A percentile compares a stretch with the other conserved stretches of the same genome.
Evolutionary conservation across 2,113 vertebrate species (phyloP).

Genomic region (Pogona vitticeps): DNA sequence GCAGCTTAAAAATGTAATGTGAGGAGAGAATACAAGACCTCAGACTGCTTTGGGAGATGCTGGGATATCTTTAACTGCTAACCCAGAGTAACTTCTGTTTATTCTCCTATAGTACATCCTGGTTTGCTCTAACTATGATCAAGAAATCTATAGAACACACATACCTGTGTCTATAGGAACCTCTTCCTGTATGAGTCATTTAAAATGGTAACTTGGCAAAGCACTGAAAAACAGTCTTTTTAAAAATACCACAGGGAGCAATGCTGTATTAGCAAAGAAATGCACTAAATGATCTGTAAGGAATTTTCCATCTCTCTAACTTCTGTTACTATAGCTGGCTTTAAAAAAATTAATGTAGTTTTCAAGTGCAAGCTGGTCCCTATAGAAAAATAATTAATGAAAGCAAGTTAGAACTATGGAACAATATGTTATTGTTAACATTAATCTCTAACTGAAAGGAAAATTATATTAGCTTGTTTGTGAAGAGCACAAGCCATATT

Average conservation of each 20-base stretch:
- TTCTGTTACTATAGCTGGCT: background rate
- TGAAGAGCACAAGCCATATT: background rate
- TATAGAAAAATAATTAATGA: constrained; percentile 39
- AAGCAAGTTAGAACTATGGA: constrained; percentile 19
- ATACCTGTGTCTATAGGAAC: background rate
- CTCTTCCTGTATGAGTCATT: constrained; percentile 2
- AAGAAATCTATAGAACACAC: background rate
- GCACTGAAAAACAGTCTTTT: constrained; percentile 13
- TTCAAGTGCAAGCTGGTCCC: constrained; percentile 31
- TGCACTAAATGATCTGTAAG: constrained; percentile 10
- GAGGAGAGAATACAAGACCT: background rate
- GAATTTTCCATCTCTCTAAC: constrained; percentile 16
- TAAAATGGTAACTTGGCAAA: constrained; percentile 21
- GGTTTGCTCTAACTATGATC: background rate
- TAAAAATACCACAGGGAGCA: constrained; percentile 27
- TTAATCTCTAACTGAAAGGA: constrained; percentile 34
- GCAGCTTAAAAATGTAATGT: background rate
- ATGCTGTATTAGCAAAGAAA: constrained; percentile 14
- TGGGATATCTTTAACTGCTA: background rate
- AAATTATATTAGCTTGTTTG: constrained; percentile 22
- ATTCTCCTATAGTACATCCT: background rate
- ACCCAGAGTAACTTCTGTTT: background rate
- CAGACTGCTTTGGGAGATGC: background rate
- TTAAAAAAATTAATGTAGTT: constrained; percentile 36
- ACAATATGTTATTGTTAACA: constrained; percentile 37